Conservation (phyloP, 2,797 vertebrate species). For the Cheirogaleus major region DNA sequence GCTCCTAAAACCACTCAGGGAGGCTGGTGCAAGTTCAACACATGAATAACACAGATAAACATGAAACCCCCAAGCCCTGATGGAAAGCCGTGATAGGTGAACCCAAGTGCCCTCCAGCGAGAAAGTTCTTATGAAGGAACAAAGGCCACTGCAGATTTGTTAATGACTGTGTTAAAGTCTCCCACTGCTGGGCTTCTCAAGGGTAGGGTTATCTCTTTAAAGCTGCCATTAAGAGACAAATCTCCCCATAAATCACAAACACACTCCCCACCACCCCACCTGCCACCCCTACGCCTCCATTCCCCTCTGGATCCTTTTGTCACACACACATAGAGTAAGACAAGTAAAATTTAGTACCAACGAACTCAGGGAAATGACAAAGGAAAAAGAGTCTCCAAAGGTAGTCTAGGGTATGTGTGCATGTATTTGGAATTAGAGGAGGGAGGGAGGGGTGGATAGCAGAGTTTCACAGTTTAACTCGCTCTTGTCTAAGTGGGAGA, state of each 20-base stretch:
- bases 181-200: background rate
- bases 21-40: background rate
- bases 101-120: background rate
- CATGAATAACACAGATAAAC: slow-evolving; percentile 60
- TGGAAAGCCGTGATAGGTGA: background rate
- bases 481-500: background rate
- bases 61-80: slow-evolving; percentile 41
- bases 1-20: background rate
- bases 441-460: background rate
- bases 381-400: background rate
- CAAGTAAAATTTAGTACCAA: background rate
- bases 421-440: background rate
- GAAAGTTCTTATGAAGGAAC: slow-evolving; percentile 20
- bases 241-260: background rate
- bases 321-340: background rate
- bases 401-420: background rate
- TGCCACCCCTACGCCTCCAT: background rate
- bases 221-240: background rate
- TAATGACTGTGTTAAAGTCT: slow-evolving; percentile 34
- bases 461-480: background rate
- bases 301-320: background rate
- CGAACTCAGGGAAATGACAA: background rate
- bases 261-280: no score
- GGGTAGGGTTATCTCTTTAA: background rate
- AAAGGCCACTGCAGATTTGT: background rate